Conservation (phyloP, 2,888 invertebrate genomes). For the Drosophila kambysellisi region DNA sequence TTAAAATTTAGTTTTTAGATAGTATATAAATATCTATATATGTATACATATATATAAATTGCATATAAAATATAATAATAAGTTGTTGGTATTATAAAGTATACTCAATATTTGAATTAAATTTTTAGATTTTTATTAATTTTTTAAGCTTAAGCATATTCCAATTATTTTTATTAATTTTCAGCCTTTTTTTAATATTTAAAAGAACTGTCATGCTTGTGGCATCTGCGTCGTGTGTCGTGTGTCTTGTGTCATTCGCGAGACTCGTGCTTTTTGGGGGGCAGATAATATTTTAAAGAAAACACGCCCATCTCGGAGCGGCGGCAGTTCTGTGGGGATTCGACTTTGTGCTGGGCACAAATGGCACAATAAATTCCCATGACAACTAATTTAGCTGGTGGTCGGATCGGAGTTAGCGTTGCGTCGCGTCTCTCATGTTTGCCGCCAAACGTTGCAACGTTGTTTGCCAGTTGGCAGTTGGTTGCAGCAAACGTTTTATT, state of each 20-base stretch:
- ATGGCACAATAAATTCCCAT: constrained; percentile 79
- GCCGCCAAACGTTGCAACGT: constrained; percentile 58
- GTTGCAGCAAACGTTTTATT: constrained; percentile 64
- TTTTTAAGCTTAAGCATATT: no score
- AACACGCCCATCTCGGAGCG: constrained; percentile 7
- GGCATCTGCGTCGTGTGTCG: not conserved
- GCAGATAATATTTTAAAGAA: not conserved
- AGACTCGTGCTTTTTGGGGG: constrained; percentile 1
- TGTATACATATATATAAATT: not conserved
- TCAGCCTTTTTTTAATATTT: not conserved
- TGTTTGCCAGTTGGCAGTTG: constrained; percentile 19
- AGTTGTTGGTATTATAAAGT: not conserved
- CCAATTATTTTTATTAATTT: not conserved
- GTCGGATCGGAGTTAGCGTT: constrained; percentile 42
- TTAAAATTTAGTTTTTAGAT: not conserved
- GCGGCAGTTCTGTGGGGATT: constrained; percentile 18
- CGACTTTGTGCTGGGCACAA: constrained; percentile 49
- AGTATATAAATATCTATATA: not conserved
- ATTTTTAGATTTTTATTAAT: no score
- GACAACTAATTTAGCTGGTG: constrained; percentile 78
- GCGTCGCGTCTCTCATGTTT: constrained; percentile 69
- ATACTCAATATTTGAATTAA: not conserved
- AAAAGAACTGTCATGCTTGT: not conserved
- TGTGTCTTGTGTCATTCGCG: not conserved
- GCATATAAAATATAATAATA: not conserved